Base-by-base conservation (phyloP, 2,888 invertebrate genomes). In the Heliconius cydno region DNA sequence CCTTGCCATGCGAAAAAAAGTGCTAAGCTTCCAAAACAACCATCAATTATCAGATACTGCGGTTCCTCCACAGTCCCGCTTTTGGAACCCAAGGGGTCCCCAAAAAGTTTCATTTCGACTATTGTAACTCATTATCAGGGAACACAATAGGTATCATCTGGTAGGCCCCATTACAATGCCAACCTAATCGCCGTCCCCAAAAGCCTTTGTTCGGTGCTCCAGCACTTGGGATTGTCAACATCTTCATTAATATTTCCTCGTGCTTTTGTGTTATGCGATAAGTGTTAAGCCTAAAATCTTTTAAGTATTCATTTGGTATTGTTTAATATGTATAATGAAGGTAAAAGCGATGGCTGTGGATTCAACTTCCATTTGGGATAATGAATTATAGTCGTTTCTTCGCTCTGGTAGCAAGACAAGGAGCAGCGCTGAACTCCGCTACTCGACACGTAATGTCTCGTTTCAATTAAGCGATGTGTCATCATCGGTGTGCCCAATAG, bases 171-270 rank as follows among this genome's bases (percentile, higher is more conserved):
- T 85, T 82, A 86, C 86, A 86, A 86, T 85, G 86, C 80, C 82
- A 70, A 83, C 85, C 86, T 87, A 88, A 89, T 89, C 89, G 86
- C 84, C 83, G 81, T 86, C 83, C 85, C 85, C 84, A 83, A 85
- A 85, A 85, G 83, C 84, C 87, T 88, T 92, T 92, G 92, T 92
- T 90, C 89, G 82, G 83, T 83, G 83, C 86, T 86, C 88, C 90
- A 89, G 90, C 89, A 90, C 88, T 90, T 84, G 85, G 86, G 87
- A 90, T 88, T 91, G 91, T 92, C 88, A 89, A 91, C 92, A 91
- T 91, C 91, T 91, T 91, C 91, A 91, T 92, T 92, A 92, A 92
- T 91, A 91, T 90, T 90, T 89, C 87, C 87, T 84, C 86, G 83
- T 84, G 80, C 81, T 84, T 82, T 84, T 83, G 83, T 82, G 79